Conservation (phyloP, 1,140 invertebrate genomes). For the Drosophila ogumai region DNA sequence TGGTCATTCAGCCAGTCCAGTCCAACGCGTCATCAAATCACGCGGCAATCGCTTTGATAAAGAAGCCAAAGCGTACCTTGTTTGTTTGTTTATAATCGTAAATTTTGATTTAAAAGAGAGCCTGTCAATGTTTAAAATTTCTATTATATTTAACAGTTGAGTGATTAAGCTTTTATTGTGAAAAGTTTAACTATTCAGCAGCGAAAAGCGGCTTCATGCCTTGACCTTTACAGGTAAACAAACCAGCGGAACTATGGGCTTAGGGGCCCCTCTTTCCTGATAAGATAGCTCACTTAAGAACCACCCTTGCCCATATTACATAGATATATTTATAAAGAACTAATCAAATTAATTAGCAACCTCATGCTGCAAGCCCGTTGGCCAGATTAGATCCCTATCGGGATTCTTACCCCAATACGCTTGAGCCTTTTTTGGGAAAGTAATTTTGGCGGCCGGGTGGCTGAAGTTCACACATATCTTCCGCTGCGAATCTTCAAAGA, state of each 20-base stretch:
- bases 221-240: slow-evolving; percentile 31
- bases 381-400: slow-evolving; percentile 31
- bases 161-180: slow-evolving; percentile 21
- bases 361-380: slow-evolving; percentile 2
- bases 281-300: too few relatives aligned
- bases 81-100: slow-evolving; percentile 37
- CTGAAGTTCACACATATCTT: slow-evolving; percentile 36
- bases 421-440: slow-evolving; percentile 16
- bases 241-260: slow-evolving; percentile 12
- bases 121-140: not conserved
- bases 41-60: slow-evolving; percentile 40
- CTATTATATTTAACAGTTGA: slow-evolving; percentile 1
- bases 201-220: not conserved
- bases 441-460: slow-evolving; percentile 42
- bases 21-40: slow-evolving; percentile 48
- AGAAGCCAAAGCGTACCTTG: slow-evolving; percentile 16
- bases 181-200: not conserved
- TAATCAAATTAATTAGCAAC: slow-evolving; percentile 59
- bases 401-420: slow-evolving; percentile 14
- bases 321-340: slow-evolving; percentile 2
- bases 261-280: slow-evolving; percentile 2
- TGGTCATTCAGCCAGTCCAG: slow-evolving; percentile 13
- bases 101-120: slow-evolving; percentile 3
- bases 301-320: slow-evolving; percentile 2
- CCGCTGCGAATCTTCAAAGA: slow-evolving; percentile 27